These are phyloP conservation scores for Papilio aristodemus DNA, from an alignment of 1,140 invertebrate species.

Conservation along the genomic window DNA sequence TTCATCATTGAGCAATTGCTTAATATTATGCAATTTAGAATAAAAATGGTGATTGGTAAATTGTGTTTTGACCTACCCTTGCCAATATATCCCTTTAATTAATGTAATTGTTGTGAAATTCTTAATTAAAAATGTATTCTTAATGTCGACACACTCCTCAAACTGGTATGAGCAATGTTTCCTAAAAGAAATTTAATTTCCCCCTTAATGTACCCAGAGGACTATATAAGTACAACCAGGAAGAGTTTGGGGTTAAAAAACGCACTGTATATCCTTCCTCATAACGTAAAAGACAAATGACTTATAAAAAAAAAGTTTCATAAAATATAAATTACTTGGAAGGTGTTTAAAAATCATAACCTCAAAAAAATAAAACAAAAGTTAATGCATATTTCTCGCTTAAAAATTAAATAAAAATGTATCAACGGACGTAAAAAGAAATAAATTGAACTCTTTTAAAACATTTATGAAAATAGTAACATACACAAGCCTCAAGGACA, in stretches of 20 bases:
- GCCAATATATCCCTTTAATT: too few species aligned
- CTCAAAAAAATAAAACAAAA: too few species aligned
- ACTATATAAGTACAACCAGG: conserved; percentile 49
- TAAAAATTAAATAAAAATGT: not conserved
- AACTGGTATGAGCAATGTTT: conserved; percentile 53
- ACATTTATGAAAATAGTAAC: not conserved
- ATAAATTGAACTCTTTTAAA: not conserved
- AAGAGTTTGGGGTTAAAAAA: conserved; percentile 60
- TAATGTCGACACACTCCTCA: conserved; percentile 68
- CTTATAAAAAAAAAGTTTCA: too few species aligned
- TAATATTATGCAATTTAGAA: too few species aligned
- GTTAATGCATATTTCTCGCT: too few species aligned
- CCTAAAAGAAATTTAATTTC: conserved; percentile 66
- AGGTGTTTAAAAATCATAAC: conserved; percentile 17
- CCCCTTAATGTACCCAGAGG: conserved; percentile 62
- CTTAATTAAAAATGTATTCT: conserved; percentile 63
- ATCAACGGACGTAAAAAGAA: not conserved
- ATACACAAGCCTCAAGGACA: conserved; percentile 6
- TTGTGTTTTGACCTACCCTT: too few species aligned
- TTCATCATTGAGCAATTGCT: too few species aligned
- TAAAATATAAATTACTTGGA: not conserved
- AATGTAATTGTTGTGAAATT: too few species aligned
- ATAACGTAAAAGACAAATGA: too few species aligned
- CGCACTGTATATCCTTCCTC: not conserved
- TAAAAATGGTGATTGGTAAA: too few species aligned